These are phyloP conservation scores for Leptinotarsa texana DNA, from an alignment of 1,140 invertebrate genomes.

Conservation along the genomic window DNA sequence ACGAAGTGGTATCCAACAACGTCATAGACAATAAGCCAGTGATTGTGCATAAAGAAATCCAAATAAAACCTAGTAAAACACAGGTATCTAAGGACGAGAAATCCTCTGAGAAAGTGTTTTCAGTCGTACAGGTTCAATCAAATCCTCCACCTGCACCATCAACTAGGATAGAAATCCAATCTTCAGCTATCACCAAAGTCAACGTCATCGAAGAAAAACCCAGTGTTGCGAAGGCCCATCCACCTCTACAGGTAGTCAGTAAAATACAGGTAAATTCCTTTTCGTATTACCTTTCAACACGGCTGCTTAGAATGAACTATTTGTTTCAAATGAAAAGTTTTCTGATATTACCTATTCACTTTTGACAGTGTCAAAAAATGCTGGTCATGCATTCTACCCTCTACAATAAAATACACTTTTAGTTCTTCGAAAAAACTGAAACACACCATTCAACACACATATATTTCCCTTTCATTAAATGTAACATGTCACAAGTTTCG, in stretches of 20 bases:
- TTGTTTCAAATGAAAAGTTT: no score
- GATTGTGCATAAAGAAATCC: conserved; percentile 53
- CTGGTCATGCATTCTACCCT: no score
- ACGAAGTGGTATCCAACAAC: conserved; percentile 52
- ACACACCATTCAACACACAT: no score
- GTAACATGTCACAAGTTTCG: no score
- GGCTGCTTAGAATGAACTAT: no score
- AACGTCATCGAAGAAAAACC: conserved; percentile 54
- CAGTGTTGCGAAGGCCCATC: conserved; percentile 51
- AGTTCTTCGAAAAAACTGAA: no score
- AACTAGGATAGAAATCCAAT: conserved; percentile 58
- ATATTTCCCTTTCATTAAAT: no score
- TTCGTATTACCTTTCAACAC: background rate
- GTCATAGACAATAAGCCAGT: conserved; percentile 63
- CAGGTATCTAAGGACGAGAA: conserved; percentile 52
- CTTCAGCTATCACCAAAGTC: conserved; percentile 57
- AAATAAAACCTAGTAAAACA: conserved; percentile 65
- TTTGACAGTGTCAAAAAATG: no score
- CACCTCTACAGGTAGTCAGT: conserved; percentile 46
- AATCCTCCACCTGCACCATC: conserved; percentile 49
- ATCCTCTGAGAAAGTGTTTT: conserved; percentile 52
- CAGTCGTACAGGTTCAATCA: conserved; percentile 45
- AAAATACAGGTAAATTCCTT: conserved; percentile 50
- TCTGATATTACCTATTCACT: no score
- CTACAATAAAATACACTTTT: no score